phyloP scores from a whole-genome alignment of 2,888 invertebrate species.

The Caenorhabditis uteleia region DNA sequence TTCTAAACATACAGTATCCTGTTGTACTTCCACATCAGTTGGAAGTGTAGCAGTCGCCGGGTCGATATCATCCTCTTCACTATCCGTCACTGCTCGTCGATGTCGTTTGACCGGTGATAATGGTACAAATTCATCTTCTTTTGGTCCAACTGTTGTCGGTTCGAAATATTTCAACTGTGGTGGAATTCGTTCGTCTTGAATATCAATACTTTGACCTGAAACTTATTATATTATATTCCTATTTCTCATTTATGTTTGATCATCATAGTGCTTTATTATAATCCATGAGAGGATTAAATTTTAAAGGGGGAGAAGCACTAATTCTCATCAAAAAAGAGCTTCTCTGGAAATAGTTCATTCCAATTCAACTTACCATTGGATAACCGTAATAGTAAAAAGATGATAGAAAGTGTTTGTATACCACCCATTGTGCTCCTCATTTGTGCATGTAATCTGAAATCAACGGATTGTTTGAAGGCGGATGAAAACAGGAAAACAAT shows the following conservation, averaged over 20 bases:
- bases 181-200: constrained; percentile 18
- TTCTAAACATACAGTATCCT: constrained; percentile 26
- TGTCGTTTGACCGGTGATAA: constrained; percentile 18
- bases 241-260: too few relatives aligned
- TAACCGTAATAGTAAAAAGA: not conserved
- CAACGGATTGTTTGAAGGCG: too few relatives aligned
- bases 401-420: not conserved
- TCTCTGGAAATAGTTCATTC: too few relatives aligned
- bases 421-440: too few relatives aligned
- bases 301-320: too few relatives aligned
- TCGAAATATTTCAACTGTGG: constrained; percentile 18
- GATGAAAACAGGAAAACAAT: too few relatives aligned
- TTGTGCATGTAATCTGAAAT: not conserved
- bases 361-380: not conserved
- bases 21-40: constrained; percentile 27
- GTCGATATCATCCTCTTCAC: constrained; percentile 22
- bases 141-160: constrained; percentile 18
- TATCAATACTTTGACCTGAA: constrained; percentile 31
- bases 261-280: too few relatives aligned
- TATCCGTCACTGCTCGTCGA: not conserved
- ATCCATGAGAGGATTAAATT: too few relatives aligned
- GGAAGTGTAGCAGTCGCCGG: constrained; percentile 30
- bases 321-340: too few relatives aligned
- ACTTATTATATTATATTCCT: not conserved
- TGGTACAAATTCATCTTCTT: constrained; percentile 16